Percentiles rank a stretch among this genome's conserved stretches.
phyloP scores from a whole-genome alignment of 53 echinoderm and acorn worm genomes.

The Pentamera pediparva region DNA sequence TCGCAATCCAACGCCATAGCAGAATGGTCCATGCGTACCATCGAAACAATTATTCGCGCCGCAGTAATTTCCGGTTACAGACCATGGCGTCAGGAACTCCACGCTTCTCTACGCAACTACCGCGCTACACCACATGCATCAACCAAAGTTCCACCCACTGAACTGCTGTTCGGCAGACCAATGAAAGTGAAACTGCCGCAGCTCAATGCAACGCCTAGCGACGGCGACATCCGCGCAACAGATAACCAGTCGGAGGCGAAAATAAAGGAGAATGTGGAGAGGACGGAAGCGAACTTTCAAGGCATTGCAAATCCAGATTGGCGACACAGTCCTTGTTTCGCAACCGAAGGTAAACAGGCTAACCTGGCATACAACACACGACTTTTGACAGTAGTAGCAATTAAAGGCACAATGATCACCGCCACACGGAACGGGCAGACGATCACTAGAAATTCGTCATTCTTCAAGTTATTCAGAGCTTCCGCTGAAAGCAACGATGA shows the following conservation, averaged over 20 bases:
- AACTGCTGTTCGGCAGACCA: slow-evolving; percentile 24
- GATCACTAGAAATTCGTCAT: background rate
- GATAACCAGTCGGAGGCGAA: background rate
- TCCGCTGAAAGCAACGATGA: background rate
- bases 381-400: too few species aligned
- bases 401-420: background rate
- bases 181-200: slow-evolving; percentile 2
- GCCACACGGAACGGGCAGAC: background rate
- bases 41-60: background rate
- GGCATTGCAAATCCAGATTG: background rate
- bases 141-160: slow-evolving; percentile 29
- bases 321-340: background rate
- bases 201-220: background rate
- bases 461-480: background rate
- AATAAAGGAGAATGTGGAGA: background rate
- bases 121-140: slow-evolving; percentile 47
- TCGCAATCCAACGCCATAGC: slow-evolving; percentile 39
- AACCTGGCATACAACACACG: too few species aligned
- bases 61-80: background rate
- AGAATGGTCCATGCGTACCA: background rate
- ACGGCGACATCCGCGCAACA: background rate
- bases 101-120: slow-evolving; percentile 38
- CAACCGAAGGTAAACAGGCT: background rate
- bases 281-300: background rate
- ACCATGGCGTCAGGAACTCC: slow-evolving; percentile 37